These are phyloP conservation scores for Montipora capitata DNA, from an alignment of 92 coral and sea anemone species.

Conservation along the genomic window DNA sequence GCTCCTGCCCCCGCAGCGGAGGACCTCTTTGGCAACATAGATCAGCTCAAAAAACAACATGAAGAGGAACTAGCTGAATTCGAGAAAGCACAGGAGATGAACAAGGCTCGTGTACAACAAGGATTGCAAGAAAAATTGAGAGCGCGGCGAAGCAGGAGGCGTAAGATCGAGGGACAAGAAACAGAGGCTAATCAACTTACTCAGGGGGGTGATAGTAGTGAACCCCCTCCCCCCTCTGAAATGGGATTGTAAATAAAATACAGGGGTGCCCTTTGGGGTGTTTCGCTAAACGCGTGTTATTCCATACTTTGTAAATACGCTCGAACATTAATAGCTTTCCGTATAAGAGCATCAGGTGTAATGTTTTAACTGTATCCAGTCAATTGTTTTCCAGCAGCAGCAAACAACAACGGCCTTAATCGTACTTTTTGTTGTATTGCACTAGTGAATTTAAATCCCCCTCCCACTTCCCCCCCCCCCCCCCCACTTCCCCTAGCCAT, in stretches of 20 bases:
- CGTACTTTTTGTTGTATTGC: no score
- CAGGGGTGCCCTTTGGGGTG: not conserved
- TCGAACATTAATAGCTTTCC: no score
- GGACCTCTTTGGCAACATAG: conserved; percentile 95
- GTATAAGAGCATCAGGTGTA: no score
- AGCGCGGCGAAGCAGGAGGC: conserved; percentile 90
- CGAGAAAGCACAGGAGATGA: conserved; percentile 93
- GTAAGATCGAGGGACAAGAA: conserved; percentile 84
- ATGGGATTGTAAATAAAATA: conserved; percentile 16
- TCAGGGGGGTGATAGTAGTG: conserved; percentile 16
- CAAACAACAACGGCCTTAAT: no score
- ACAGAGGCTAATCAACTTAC: conserved; percentile 72
- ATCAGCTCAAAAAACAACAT: conserved; percentile 92
- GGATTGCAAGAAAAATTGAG: conserved; percentile 94
- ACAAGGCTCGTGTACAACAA: conserved; percentile 93
- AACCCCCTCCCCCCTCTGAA: conserved; percentile 54
- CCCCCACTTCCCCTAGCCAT: no score
- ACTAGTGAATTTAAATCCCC: no score
- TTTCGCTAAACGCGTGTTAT: no score
- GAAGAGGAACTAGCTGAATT: conserved; percentile 97
- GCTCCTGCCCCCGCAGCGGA: conserved; percentile 91
- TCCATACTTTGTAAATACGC: no score
- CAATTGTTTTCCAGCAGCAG: no score
- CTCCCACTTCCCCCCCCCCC: no score
- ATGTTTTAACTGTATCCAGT: no score